Evolutionary conservation across 2,888 invertebrate genomes (phyloP), one percentile per base, ranked within the genome.

Genomic region (Celastrina argiolus): DNA sequence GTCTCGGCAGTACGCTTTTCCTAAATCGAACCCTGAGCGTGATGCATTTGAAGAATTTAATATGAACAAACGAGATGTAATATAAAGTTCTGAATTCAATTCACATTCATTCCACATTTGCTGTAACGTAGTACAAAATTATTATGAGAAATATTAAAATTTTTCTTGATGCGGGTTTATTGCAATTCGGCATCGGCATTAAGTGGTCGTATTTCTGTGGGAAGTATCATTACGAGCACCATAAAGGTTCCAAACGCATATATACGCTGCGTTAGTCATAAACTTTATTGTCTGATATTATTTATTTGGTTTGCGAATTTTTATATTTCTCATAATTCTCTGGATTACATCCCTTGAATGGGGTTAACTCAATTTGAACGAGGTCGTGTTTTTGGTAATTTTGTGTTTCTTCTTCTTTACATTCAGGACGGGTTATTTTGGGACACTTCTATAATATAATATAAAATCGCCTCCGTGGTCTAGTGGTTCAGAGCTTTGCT

Each of bases 171-270:
- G 36, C 22, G 56, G 56, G 56, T 39, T 65, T 39, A 56, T 65
- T 61, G 61, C 61, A 65, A 65, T 41, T 64, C 41, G 39, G 59
- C 65, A 65, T 59, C 51, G 58, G 67, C 66, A 66, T 66, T 63
- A 66, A 59, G 45, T 26, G 59, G 61, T 66, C 66, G 61, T 66
- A 66, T 66, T 66, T 66, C 41, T 61, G 45, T 63, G 42, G 36
- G 42, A 66, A 66, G 51, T 36, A 51, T 63, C 58, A 66, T 66
- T 66, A 59, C 45, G 42, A 26, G 34, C 22, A 42, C 42, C 42
- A 63, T 42, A 41, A 65, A 59, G 65, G 65, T 39, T 58, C 56
- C 56, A 65, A 16, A 65, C 31, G 65, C 41, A 41, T 36, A 28
- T 36, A 28, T 41, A 31, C 26, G 58, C 34, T 58, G 31, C 18